Conservation (phyloP, 2,888 invertebrate species). For the Slavum lentiscoides region DNA sequence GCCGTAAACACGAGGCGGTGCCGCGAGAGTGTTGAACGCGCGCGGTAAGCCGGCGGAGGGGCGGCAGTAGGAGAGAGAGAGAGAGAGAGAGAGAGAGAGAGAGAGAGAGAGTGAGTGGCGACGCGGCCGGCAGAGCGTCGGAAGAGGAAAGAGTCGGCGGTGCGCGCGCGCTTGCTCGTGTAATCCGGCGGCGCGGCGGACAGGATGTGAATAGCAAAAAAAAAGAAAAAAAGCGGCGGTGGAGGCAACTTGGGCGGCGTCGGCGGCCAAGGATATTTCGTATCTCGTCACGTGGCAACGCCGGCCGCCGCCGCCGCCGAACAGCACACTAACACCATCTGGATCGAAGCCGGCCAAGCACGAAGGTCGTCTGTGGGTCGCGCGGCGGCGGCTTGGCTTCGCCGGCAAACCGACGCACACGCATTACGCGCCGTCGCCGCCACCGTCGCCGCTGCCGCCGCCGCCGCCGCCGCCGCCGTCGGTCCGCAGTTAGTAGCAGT, state of each 20-base stretch:
- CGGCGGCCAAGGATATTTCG: constrained; percentile 44
- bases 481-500: constrained; percentile 42
- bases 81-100: no score
- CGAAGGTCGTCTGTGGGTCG: constrained; percentile 54
- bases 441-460: not conserved
- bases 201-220: constrained; percentile 26
- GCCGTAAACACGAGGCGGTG: no score
- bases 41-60: no score
- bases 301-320: constrained; percentile 34
- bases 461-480: constrained; percentile 10
- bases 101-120: no score
- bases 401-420: constrained; percentile 30
- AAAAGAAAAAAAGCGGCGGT: constrained; percentile 25
- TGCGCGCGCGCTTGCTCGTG: not conserved
- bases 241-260: constrained; percentile 47
- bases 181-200: constrained; percentile 7
- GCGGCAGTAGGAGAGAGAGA: no score
- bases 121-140: no score
- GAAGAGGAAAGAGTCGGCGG: not conserved
- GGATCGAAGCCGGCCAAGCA: constrained; percentile 53
- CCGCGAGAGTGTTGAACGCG: no score
- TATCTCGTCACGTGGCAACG: constrained; percentile 53
- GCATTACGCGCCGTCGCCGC: constrained; percentile 19
- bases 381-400: constrained; percentile 29
- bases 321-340: constrained; percentile 48